A percentile compares a stretch with the other conserved stretches of the same genome.
Evolutionary conservation across 2,113 vertebrate genomes (phyloP).

Genomic region (Prietella phreatophila): DNA sequence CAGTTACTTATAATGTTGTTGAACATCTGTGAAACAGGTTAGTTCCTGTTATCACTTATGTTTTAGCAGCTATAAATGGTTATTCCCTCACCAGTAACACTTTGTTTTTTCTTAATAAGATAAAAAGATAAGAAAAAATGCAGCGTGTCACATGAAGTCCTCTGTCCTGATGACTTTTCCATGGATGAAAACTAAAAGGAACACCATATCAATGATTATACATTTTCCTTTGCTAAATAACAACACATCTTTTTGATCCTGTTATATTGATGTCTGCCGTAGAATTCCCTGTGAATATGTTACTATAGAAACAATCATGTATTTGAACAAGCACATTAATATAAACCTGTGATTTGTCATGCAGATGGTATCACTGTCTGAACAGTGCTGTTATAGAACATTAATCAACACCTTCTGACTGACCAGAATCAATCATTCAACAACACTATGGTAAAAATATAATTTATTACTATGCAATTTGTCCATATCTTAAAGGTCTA

Average conservation of each 20-base stretch:
- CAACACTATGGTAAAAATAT: not conserved
- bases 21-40: no score
- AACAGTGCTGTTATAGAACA: not conserved
- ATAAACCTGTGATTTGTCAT: not conserved
- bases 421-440: not conserved
- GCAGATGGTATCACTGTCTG: not conserved
- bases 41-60: not conserved
- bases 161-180: no score
- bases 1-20: not conserved
- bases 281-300: not conserved
- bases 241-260: not conserved
- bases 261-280: not conserved
- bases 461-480: not conserved
- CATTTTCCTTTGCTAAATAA: not conserved
- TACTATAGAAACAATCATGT: not conserved
- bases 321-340: not conserved
- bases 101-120: no score
- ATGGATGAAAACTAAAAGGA: no score
- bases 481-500: not conserved
- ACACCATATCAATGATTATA: not conserved
- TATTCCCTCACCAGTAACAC: not conserved
- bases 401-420: not conserved
- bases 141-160: no score
- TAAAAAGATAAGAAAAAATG: no score
- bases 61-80: not conserved